phyloP scores from a whole-genome alignment of 2,888 invertebrate species.

The Opisthograptis luteolata region DNA sequence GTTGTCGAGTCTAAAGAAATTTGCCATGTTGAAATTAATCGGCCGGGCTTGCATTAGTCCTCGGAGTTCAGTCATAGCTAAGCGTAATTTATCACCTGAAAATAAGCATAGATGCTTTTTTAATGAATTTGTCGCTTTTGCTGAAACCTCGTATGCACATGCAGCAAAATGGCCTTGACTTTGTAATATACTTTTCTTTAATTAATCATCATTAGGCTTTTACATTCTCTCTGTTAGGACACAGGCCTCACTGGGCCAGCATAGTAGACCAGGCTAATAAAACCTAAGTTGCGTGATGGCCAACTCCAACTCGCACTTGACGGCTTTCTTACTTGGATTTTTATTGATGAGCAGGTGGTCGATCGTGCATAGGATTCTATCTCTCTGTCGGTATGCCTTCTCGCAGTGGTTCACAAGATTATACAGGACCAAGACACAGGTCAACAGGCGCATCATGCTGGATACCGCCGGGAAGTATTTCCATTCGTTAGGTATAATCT shows the following conservation, averaged over 20 bases:
- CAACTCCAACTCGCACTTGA: too few relatives aligned
- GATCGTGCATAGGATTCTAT: slow-evolving; percentile 54
- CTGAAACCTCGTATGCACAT: too few relatives aligned
- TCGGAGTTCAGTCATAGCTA: slow-evolving; percentile 50
- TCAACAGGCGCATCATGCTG: slow-evolving; percentile 51
- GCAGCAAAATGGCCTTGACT: not conserved
- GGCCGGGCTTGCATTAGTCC: slow-evolving; percentile 54
- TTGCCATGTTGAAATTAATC: slow-evolving; percentile 60
- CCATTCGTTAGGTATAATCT: slow-evolving; percentile 45
- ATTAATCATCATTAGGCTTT: too few relatives aligned
- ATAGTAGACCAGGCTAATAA: too few relatives aligned
- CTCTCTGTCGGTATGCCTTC: slow-evolving; percentile 53
- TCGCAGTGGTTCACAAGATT: slow-evolving; percentile 62
- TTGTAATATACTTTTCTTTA: too few relatives aligned
- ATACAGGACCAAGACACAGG: slow-evolving; percentile 53
- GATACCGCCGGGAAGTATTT: slow-evolving; percentile 55
- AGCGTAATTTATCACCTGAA: slow-evolving; percentile 51
- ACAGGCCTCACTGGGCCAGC: too few relatives aligned
- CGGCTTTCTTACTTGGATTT: slow-evolving; percentile 60
- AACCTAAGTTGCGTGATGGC: too few relatives aligned
- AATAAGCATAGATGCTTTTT: too few relatives aligned
- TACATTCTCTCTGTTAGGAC: too few relatives aligned
- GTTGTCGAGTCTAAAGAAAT: slow-evolving; percentile 62
- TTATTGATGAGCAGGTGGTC: slow-evolving; percentile 62
- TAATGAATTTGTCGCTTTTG: too few relatives aligned